Percentiles rank a stretch among this genome's conserved stretches.
Evolutionary conservation across 2,888 invertebrate species (phyloP).

Genomic region (Caenorhabditis drosophilae): DNA sequence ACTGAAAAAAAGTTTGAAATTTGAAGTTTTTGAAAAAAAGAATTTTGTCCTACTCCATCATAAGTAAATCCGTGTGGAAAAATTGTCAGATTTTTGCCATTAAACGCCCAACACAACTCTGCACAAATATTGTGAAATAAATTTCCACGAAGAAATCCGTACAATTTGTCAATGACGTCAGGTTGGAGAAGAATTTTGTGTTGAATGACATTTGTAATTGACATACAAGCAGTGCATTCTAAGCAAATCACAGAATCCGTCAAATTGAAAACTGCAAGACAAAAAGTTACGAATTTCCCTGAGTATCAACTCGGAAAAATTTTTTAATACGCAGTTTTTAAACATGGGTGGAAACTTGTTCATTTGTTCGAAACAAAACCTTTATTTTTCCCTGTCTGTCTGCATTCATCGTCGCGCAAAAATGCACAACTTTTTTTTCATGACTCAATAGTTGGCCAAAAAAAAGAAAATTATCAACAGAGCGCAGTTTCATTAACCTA

Average conservation of each 20-base stretch:
- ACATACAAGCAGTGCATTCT: constrained; percentile 50
- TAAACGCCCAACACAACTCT: constrained; percentile 34
- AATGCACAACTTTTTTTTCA: too few relatives aligned
- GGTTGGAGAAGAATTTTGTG: constrained; percentile 39
- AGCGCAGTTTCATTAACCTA: too few relatives aligned
- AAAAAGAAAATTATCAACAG: too few relatives aligned
- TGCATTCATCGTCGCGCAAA: too few relatives aligned
- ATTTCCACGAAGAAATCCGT: constrained; percentile 31
- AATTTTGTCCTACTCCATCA: constrained; percentile 21
- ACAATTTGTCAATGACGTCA: constrained; percentile 11
- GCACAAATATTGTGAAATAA: constrained; percentile 48
- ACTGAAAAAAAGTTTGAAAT: constrained; percentile 11
- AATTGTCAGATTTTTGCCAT: constrained; percentile 15
- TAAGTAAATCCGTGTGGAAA: constrained; percentile 43
- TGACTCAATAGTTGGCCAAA: too few relatives aligned
- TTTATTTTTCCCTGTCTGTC: too few relatives aligned
- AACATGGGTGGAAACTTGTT: too few relatives aligned
- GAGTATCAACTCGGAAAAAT: too few relatives aligned
- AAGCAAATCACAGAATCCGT: constrained; percentile 39
- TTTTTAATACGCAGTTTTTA: too few relatives aligned
- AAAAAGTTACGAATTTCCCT: background rate
- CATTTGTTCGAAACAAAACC: too few relatives aligned
- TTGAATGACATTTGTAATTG: constrained; percentile 43
- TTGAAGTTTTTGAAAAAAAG: background rate
- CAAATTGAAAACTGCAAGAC: constrained; percentile 37